phyloP scores from a whole-genome alignment of 2,113 vertebrate genomes.

The Alexandromys fortis region DNA sequence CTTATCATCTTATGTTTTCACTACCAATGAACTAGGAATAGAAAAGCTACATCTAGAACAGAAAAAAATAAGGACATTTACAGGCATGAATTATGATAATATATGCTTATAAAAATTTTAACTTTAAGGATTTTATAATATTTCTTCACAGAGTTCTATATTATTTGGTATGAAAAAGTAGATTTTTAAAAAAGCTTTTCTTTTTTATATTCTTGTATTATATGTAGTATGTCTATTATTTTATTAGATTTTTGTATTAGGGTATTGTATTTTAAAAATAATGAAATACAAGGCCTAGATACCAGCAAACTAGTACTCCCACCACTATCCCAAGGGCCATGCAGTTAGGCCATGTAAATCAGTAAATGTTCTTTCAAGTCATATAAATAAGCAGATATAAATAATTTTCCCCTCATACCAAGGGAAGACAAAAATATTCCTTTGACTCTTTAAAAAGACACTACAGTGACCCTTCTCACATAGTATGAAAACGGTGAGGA shows the following conservation, averaged over 20 bases:
- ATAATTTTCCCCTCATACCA: background rate
- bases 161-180: background rate
- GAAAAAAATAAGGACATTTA: background rate
- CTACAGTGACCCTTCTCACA: background rate
- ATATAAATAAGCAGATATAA: background rate
- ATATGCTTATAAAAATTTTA: background rate
- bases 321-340: background rate
- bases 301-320: background rate
- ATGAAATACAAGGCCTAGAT: background rate
- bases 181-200: slow-evolving; percentile 21
- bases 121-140: background rate
- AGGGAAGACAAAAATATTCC: background rate
- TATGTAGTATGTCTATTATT: background rate
- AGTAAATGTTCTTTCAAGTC: background rate
- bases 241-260: background rate
- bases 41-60: background rate
- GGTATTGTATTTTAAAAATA: background rate
- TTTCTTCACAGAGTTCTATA: background rate
- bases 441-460: background rate
- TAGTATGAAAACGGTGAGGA: background rate
- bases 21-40: background rate
- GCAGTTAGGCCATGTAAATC: background rate
- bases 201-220: background rate
- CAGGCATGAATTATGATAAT: background rate
- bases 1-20: background rate